These are phyloP conservation scores for Theodoxus fluviatilis DNA, from an alignment of 2,888 invertebrate species.

Conservation along the genomic window DNA sequence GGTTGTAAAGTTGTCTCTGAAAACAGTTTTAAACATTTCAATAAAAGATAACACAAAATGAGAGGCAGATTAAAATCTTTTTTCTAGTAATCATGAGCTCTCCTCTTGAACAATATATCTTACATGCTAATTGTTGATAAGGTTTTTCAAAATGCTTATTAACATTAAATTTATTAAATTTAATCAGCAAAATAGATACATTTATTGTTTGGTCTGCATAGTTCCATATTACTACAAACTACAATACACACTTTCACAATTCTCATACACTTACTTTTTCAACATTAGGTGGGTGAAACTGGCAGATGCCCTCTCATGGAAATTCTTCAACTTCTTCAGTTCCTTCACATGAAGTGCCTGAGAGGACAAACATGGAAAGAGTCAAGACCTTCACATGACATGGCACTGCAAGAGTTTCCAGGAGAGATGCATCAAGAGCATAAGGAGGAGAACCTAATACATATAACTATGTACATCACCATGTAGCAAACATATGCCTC, in stretches of 20 bases:
- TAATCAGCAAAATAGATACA: no score
- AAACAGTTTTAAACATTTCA: constrained; percentile 15
- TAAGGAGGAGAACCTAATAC: neutral
- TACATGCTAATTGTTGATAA: neutral
- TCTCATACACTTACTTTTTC: constrained; percentile 68
- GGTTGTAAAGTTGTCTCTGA: constrained; percentile 72
- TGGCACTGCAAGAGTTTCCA: no score
- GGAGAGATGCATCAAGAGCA: no score
- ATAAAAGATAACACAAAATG: constrained; percentile 27
- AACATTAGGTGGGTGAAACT: constrained; percentile 69
- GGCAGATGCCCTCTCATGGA: constrained; percentile 70
- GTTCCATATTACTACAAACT: no score
- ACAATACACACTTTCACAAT: neutral
- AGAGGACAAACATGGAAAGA: constrained; percentile 26
- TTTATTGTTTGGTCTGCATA: no score
- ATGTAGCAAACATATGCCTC: neutral
- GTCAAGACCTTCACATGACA: neutral
- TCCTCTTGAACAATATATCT: neutral
- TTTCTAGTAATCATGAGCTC: neutral
- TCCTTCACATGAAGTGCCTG: constrained; percentile 70
- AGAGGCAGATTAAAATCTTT: neutral
- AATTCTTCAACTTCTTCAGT: constrained; percentile 69
- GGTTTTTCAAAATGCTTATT: no score
- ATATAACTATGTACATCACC: neutral
- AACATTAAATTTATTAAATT: no score